A percentile compares a stretch with the other conserved stretches of the same genome.
Conservation (phyloP, 2,797 vertebrate genomes). For the Bovichtus diacanthus region DNA sequence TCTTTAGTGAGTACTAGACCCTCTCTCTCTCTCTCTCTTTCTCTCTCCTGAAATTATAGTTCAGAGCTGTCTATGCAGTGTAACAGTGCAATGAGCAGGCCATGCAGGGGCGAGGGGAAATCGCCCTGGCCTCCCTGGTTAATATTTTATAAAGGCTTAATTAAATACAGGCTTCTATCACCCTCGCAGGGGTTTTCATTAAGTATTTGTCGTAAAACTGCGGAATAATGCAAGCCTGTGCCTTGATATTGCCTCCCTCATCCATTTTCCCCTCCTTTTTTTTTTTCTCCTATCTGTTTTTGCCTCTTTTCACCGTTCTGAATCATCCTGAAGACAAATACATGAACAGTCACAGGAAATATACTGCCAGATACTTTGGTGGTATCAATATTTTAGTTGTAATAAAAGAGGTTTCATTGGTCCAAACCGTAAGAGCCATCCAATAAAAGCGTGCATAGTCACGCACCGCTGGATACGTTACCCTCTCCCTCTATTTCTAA, state of each 20-base stretch:
- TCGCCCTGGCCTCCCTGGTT: slow-evolving; percentile 76
- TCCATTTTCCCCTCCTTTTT: slow-evolving; percentile 59
- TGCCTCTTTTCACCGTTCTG: slow-evolving; percentile 69
- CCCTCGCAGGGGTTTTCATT: slow-evolving; percentile 85
- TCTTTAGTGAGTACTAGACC: slow-evolving; percentile 67
- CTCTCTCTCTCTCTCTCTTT: slow-evolving; percentile 40
- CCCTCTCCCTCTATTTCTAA: slow-evolving; percentile 41
- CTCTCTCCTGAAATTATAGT: slow-evolving; percentile 82
- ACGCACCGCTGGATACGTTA: slow-evolving; percentile 42
- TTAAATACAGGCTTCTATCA: slow-evolving; percentile 87
- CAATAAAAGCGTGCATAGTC: slow-evolving; percentile 67
- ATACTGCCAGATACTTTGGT: slow-evolving; percentile 71
- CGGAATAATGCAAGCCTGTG: slow-evolving; percentile 80
- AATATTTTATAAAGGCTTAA: slow-evolving; percentile 88
- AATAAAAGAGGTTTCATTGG: slow-evolving; percentile 80
- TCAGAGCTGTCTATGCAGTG: slow-evolving; percentile 65
- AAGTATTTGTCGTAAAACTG: slow-evolving; percentile 86
- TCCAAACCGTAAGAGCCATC: slow-evolving; percentile 59
- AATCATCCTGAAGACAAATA: slow-evolving; percentile 84
- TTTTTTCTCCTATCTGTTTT: slow-evolving; percentile 66
- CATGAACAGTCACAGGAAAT: slow-evolving; percentile 76
- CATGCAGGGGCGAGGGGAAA: slow-evolving; percentile 69
- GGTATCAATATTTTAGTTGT: slow-evolving; percentile 87
- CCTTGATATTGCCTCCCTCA: slow-evolving; percentile 79
- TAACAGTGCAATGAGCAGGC: slow-evolving; percentile 77